Evolutionary conservation across 2,113 vertebrate genomes (phyloP), one percentile per base, ranked within the genome.

Genomic region (Rhizomys pruinosus): DNA sequence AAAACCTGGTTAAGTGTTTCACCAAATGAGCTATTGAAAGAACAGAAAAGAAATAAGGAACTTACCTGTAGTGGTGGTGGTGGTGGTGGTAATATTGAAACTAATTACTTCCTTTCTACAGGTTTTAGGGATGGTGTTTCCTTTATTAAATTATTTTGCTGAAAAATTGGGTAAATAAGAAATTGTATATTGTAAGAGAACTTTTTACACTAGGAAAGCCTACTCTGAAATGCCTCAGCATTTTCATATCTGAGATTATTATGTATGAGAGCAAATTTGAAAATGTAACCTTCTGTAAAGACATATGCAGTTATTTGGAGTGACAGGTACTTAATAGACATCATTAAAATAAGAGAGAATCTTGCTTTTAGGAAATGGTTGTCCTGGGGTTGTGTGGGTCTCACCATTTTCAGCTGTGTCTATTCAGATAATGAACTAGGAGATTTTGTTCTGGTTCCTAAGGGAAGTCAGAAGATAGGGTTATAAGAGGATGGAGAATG

Each of bases 1-100:
- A 66, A 90, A 94, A 89, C 73, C 29, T 92, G 66, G 73, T 92
- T 88, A 84, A 87, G n/a, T 86, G n/a, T 87, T 92, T 87, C 93
- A 59, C 69, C 42, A 81, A 27, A 89, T 25, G 12, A 76, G 8
- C 80, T 89, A 80, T 73, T 74, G 63, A 81, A 81, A 90, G 63
- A 78, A 63, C 63, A 78, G 81, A 57, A 61, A 42, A 73, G 86
- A 22, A 82, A 8, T 8, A 59, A 57, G 27, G 63, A 92, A 52
- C 34, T 74, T n/a, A 66, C 22, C 34, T 84, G 15, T 76, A 44
- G 39, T 81, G n/a, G n/a, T n/a, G n/a, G n/a, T n/a, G n/a, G n/a
- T n/a, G n/a, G n/a, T n/a, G n/a, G n/a, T n/a, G n/a, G n/a, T n/a
- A 66, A 63, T 93, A 52, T 64, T 85, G 69, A 94, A 84, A 93